Conservation (phyloP, 2,113 vertebrate species). For the Prinia subflava region DNA sequence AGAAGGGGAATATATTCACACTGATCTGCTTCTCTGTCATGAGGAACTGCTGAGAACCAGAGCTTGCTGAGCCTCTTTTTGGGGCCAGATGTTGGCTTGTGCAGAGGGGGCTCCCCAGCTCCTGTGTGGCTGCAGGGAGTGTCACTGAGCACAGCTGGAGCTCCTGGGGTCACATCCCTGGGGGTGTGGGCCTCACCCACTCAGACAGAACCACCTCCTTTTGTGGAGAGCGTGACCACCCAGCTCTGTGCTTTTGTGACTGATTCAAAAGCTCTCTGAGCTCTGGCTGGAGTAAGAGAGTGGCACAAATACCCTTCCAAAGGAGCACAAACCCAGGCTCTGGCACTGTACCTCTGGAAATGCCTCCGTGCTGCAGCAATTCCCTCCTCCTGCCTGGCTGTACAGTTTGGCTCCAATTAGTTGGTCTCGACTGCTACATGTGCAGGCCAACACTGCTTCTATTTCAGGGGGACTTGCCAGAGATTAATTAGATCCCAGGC, state of each 20-base stretch:
- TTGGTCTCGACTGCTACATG: neutral
- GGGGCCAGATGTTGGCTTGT: neutral
- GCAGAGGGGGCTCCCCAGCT: neutral
- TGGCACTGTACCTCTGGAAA: neutral
- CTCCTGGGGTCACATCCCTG: accelerated
- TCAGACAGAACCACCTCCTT: neutral
- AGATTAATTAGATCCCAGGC: slow-evolving; percentile 54
- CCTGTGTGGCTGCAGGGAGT: neutral
- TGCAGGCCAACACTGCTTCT: slow-evolving; percentile 9
- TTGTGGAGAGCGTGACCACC: too few species aligned
- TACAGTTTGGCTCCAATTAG: neutral
- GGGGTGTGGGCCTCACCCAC: neutral
- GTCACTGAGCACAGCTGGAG: neutral
- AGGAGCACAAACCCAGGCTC: neutral
- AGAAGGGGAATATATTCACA: neutral
- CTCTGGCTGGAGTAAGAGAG: neutral
- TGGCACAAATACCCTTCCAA: neutral
- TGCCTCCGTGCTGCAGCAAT: neutral
- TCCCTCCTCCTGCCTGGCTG: neutral
- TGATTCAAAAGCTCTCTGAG: neutral
- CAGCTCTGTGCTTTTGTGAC: neutral
- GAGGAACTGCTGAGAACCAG: neutral
- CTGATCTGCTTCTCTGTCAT: neutral
- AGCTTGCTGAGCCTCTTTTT: neutral
- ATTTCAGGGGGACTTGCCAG: slow-evolving; percentile 33